Evolutionary conservation across 2,113 vertebrate species (phyloP).

Genomic region (Pogona vitticeps): DNA sequence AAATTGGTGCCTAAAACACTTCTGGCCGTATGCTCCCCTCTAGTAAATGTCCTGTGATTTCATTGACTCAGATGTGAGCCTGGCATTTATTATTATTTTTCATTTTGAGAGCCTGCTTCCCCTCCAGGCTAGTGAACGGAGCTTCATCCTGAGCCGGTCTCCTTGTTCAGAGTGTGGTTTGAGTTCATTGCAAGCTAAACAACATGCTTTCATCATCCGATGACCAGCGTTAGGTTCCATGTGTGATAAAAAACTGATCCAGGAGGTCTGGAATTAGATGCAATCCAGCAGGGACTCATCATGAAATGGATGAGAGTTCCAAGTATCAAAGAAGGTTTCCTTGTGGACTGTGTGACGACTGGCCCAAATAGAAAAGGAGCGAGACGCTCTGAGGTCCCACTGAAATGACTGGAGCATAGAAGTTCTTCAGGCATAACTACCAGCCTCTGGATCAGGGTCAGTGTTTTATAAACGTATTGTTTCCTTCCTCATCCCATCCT

Average conservation of each 20-base stretch:
- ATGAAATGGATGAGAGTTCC: not conserved
- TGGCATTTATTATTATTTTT: not conserved
- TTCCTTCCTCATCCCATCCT: constrained; percentile 46
- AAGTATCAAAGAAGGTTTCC: too few relatives aligned
- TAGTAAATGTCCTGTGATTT: not conserved
- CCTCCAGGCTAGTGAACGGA: constrained; percentile 22
- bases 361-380: too few relatives aligned
- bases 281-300: not conserved
- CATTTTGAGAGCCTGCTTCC: constrained; percentile 34
- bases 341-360: too few relatives aligned
- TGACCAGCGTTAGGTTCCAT: not conserved
- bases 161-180: constrained; percentile 15
- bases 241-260: too few relatives aligned
- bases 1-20: not conserved
- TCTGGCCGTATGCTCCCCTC: not conserved
- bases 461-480: not conserved
- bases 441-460: not conserved
- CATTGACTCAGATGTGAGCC: too few relatives aligned
- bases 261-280: constrained; percentile 42
- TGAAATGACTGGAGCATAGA: too few relatives aligned
- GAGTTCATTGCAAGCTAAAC: not conserved
- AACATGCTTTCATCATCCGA: not conserved
- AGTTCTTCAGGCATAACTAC: not conserved
- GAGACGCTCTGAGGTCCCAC: too few relatives aligned
- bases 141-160: not conserved